Evolutionary conservation across 92 coral and sea anemone genomes (phyloP).

Genomic region (Diadumene lineata): DNA sequence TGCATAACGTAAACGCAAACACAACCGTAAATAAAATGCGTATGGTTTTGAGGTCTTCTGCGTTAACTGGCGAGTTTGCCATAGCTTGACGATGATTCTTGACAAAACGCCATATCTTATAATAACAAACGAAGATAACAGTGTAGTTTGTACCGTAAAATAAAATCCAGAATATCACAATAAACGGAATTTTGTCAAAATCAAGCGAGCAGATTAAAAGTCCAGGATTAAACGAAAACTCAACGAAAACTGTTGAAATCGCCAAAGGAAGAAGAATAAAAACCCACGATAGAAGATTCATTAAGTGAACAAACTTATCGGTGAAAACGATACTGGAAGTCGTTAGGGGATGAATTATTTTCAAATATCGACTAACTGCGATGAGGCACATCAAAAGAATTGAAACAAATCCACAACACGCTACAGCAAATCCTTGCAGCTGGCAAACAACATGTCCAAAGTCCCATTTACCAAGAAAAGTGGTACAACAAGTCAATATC

Average conservation of each 20-base stretch:
- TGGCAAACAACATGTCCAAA: conserved; percentile 36
- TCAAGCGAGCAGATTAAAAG: conserved; percentile 40
- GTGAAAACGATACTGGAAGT: conserved; percentile 33
- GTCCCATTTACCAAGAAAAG: conserved; percentile 38
- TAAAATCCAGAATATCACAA: conserved; percentile 26
- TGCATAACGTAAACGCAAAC: conserved; percentile 38
- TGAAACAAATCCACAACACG: conserved; percentile 45
- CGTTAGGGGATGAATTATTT: conserved; percentile 39
- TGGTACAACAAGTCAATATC: conserved; percentile 36
- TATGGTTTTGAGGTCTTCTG: conserved; percentile 39
- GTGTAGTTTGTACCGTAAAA: conserved; percentile 27
- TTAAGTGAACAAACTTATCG: conserved; percentile 22
- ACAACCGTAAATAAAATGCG: conserved; percentile 46
- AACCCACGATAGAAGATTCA: conserved; percentile 35
- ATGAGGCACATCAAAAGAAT: conserved; percentile 29
- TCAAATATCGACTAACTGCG: conserved; percentile 44
- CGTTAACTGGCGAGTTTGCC: conserved; percentile 37
- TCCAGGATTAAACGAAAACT: conserved; percentile 46
- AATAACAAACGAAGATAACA: conserved; percentile 46
- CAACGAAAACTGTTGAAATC: conserved; percentile 14
- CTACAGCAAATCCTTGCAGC: conserved; percentile 43
- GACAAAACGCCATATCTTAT: conserved; percentile 53
- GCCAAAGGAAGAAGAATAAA: conserved; percentile 16
- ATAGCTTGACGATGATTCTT: conserved; percentile 33
- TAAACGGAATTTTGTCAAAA: conserved; percentile 32